Conservation (phyloP, 2,797 vertebrate genomes). For the Lepilemur ruficaudatus region DNA sequence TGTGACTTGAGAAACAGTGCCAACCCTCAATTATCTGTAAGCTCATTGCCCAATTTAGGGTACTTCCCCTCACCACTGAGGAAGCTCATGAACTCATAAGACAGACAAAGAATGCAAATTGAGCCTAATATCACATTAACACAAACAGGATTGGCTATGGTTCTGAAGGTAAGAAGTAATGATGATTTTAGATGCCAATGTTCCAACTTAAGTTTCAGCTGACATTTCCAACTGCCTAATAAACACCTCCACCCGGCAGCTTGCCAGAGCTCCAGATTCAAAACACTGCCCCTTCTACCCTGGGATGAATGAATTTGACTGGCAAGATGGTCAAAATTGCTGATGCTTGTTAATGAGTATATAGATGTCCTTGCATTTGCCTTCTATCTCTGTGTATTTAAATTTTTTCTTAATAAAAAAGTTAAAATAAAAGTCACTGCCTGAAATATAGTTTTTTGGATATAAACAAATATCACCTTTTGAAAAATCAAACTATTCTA, state of each 20-base stretch:
- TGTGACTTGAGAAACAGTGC: slow-evolving; percentile 2
- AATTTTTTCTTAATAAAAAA: background rate
- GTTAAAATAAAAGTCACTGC: background rate
- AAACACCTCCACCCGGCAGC: background rate
- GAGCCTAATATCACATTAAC: background rate
- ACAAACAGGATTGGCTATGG: background rate
- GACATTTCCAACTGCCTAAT: background rate
- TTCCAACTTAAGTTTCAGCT: background rate
- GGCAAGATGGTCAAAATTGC: background rate
- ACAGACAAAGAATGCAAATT: background rate
- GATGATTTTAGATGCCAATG: background rate
- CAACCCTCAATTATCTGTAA: background rate
- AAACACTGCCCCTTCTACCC: background rate
- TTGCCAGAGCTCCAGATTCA: background rate
- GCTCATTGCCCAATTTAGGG: background rate
- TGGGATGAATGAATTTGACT: background rate
- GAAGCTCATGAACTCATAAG: background rate
- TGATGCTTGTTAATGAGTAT: background rate
- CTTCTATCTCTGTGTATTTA: background rate
- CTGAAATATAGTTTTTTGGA: background rate
- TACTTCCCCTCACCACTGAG: background rate
- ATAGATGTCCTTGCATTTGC: background rate
- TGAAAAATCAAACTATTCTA: slow-evolving; percentile 27
- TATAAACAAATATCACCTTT: background rate
- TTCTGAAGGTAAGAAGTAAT: background rate